Evolutionary conservation across 2,888 invertebrate species (phyloP).

Genomic region (Cerceris rybyensis): DNA sequence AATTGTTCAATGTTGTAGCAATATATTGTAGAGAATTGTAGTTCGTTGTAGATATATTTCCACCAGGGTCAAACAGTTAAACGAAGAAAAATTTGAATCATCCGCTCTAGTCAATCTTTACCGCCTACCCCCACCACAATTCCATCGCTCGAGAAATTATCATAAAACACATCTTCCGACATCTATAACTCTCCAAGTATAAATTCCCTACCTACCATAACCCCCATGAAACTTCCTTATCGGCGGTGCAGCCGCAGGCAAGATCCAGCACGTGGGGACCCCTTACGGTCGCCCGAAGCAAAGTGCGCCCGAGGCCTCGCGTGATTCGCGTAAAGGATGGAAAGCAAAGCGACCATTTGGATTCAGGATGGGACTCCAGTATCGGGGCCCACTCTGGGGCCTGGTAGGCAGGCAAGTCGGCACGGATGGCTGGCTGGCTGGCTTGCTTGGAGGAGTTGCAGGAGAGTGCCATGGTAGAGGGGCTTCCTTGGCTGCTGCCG

Average conservation of each 20-base stretch:
- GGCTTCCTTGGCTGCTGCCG: slow-evolving; percentile 63
- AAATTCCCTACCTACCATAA: neutral
- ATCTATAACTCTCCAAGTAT: too few relatives aligned
- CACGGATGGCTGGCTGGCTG: slow-evolving; percentile 61
- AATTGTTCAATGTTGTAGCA: too few relatives aligned
- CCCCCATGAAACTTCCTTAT: slow-evolving; percentile 43
- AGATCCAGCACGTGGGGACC: slow-evolving; percentile 61
- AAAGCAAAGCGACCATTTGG: slow-evolving; percentile 57
- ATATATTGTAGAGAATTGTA: too few relatives aligned
- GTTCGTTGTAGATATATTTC: too few relatives aligned
- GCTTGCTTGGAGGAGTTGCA: slow-evolving; percentile 58
- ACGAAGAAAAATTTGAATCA: too few relatives aligned
- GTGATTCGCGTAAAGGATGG: slow-evolving; percentile 58
- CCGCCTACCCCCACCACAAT: too few relatives aligned
- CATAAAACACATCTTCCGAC: too few relatives aligned
- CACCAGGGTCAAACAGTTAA: too few relatives aligned
- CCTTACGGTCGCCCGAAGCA: slow-evolving; percentile 48
- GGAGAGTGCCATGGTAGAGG: slow-evolving; percentile 62
- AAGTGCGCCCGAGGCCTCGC: slow-evolving; percentile 38
- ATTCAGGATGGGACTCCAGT: slow-evolving; percentile 51
- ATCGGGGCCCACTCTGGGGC: slow-evolving; percentile 49
- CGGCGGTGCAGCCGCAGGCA: slow-evolving; percentile 48
- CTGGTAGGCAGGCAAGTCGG: slow-evolving; percentile 61
- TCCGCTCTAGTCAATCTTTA: too few relatives aligned
- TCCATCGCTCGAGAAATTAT: too few relatives aligned